Percentiles rank a stretch among this genome's conserved stretches.
phyloP scores from a whole-genome alignment of 2,888 invertebrate genomes.

The Drosophila percnosoma region DNA sequence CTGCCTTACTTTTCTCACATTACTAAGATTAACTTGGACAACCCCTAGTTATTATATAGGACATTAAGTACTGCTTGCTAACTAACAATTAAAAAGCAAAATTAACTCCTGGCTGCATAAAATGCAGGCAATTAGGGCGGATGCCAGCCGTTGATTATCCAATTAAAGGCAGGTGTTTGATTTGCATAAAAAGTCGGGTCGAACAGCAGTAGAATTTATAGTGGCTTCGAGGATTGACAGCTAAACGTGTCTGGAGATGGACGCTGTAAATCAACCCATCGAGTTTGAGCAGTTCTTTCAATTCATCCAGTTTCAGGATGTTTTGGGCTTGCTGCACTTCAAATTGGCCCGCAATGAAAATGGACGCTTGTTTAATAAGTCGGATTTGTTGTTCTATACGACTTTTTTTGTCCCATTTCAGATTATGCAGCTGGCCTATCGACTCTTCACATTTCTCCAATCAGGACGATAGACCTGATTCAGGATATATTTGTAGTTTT shows the following conservation, averaged over 20 bases:
- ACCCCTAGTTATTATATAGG: not conserved
- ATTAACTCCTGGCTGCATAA: conserved; percentile 20
- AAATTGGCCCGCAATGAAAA: conserved; percentile 35
- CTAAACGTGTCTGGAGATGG: conserved; percentile 4
- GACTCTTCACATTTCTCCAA: conserved; percentile 63
- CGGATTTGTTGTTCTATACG: conserved; percentile 16
- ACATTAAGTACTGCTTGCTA: conserved; percentile 1
- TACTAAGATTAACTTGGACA: not conserved
- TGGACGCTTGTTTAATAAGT: conserved; percentile 33
- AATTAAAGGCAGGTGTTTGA: conserved; percentile 11
- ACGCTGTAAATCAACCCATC: conserved; percentile 8
- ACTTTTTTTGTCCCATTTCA: conserved; percentile 11
- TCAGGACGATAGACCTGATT: conserved; percentile 20
- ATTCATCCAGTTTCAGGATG: conserved; percentile 23
- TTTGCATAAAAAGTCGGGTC: conserved; percentile 22
- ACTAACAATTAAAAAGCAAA: conserved; percentile 33
- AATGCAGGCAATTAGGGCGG: conserved; percentile 24
- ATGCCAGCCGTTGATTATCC: conserved; percentile 21
- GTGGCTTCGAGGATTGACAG: not conserved
- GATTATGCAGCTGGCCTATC: conserved; percentile 65
- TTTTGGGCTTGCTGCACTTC: conserved; percentile 33
- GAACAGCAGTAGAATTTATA: not conserved
- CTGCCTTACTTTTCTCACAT: not conserved
- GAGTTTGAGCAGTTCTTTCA: conserved; percentile 52
- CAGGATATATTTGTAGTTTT: not conserved